Evolutionary conservation across 2,113 vertebrate genomes (phyloP).

Genomic region (Balaenoptera acutorostrata): DNA sequence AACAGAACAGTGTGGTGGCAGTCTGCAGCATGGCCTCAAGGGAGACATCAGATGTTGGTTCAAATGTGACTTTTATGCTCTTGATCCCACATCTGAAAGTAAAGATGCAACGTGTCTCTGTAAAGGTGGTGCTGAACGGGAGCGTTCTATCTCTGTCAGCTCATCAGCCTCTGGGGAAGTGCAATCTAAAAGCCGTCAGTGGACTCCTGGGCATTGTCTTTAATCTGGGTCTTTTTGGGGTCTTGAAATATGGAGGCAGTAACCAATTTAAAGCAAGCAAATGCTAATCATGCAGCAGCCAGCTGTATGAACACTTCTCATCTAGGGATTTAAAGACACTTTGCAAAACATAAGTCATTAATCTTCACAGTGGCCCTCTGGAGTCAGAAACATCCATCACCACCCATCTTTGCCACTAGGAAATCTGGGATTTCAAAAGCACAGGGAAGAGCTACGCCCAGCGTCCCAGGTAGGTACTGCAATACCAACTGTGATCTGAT

Average conservation of each 20-base stretch:
- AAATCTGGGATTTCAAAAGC: conserved; percentile 35
- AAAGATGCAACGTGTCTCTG: background rate
- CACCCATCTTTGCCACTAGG: conserved; percentile 36
- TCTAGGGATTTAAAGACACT: conserved; percentile 48
- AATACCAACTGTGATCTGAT: background rate
- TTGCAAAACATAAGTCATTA: conserved; percentile 53
- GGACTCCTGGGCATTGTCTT: conserved; percentile 43
- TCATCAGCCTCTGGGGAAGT: conserved; percentile 27
- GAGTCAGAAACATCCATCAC: conserved; percentile 11
- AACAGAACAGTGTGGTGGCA: conserved; percentile 3
- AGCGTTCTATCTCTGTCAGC: conserved; percentile 32
- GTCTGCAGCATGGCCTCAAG: conserved; percentile 15
- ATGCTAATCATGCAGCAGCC: conserved; percentile 30
- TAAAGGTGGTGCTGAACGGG: background rate
- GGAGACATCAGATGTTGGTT: conserved; percentile 54
- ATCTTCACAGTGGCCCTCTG: conserved; percentile 50
- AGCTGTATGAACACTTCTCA: conserved; percentile 5
- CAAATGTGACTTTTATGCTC: conserved; percentile 50
- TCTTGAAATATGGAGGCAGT: conserved; percentile 36
- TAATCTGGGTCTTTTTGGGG: conserved; percentile 29
- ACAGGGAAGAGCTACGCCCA: background rate
- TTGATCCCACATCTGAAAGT: conserved; percentile 29
- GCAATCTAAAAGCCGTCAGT: conserved; percentile 43
- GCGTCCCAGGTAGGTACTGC: background rate
- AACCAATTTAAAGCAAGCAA: conserved; percentile 38